These are phyloP conservation scores for Salminus brasiliensis DNA, from an alignment of 2,113 vertebrate species.

Conservation along the genomic window DNA sequence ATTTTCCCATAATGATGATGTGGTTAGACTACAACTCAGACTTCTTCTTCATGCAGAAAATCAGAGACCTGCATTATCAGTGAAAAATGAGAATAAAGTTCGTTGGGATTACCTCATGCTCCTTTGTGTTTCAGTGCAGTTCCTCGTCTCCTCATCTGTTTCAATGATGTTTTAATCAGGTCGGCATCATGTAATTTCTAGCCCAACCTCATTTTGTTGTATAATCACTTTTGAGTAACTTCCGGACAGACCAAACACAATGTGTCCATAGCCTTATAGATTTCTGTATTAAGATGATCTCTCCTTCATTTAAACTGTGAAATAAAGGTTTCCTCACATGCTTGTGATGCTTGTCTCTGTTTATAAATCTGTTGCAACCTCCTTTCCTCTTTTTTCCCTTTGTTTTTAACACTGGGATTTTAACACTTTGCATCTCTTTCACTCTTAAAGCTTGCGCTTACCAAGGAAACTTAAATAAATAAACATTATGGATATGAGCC, in stretches of 20 bases:
- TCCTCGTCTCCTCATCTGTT: neutral
- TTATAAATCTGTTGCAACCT: neutral
- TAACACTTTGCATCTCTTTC: neutral
- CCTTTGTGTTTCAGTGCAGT: neutral
- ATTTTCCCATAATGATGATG: neutral
- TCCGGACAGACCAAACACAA: neutral
- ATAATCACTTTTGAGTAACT: neutral
- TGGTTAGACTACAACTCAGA: neutral
- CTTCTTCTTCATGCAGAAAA: neutral
- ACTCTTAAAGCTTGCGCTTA: neutral
- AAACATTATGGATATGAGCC: neutral
- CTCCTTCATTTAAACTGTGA: neutral
- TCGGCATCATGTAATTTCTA: neutral
- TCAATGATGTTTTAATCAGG: neutral
- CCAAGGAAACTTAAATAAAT: neutral
- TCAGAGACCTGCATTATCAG: neutral
- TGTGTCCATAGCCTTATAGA: neutral
- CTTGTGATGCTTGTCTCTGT: too few relatives aligned
- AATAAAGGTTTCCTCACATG: neutral
- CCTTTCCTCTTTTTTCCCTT: neutral
- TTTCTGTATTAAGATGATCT: neutral
- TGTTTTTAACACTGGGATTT: neutral
- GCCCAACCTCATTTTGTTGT: neutral
- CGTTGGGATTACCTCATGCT: neutral
- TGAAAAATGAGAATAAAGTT: constrained; percentile 10